Evolutionary conservation across 1,140 invertebrate genomes (phyloP), one percentile per base, ranked within the genome.

Genomic region (Palaemon carinicauda): DNA sequence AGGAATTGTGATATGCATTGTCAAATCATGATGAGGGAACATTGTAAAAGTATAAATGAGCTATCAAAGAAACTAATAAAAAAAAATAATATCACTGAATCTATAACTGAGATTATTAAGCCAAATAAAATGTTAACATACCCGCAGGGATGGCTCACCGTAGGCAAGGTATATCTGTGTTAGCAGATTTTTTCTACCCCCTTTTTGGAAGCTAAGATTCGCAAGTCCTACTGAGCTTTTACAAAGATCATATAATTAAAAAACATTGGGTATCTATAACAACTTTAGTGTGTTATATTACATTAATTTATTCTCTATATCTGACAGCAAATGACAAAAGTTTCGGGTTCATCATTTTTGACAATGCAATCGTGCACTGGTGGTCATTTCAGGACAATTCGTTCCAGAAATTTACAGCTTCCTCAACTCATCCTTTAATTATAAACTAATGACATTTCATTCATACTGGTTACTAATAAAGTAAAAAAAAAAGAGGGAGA

Each of bases 301-400:
- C 41, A 41, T 41, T 5, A 41, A 41, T 9, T 27, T 19, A 69
- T 21, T 51, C 74, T 33, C 19, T 31, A 3, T 74, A 50, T 54
- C 15, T 24, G 17, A 24, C n/a, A n/a, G n/a, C n/a, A n/a, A n/a
- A n/a, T n/a, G n/a, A n/a, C 53, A 50, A 69, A 31, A 17, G 31
- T 73, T 21, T 24, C 41, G 51, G 69, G 21, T 10, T 29, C 79
- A 87, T 77, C 85, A 87, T 51, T 50, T 81, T 87, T 87, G 85
- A 87, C 85, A 87, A 82, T 87, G 85, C 85, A 81, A 78, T 81
- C 80, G 84, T 89, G 88, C 88, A 89, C 88, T 89, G 88, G 88
- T 89, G 88, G 88, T 87, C 88, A 84, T 80, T 83, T 74, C 50
- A 54, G 54, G 50, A 21, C 24, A 65, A 33, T 65, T 41, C 41